Base-by-base conservation (phyloP, 2,113 vertebrate species). In the Myrmophylax atrothorax region DNA sequence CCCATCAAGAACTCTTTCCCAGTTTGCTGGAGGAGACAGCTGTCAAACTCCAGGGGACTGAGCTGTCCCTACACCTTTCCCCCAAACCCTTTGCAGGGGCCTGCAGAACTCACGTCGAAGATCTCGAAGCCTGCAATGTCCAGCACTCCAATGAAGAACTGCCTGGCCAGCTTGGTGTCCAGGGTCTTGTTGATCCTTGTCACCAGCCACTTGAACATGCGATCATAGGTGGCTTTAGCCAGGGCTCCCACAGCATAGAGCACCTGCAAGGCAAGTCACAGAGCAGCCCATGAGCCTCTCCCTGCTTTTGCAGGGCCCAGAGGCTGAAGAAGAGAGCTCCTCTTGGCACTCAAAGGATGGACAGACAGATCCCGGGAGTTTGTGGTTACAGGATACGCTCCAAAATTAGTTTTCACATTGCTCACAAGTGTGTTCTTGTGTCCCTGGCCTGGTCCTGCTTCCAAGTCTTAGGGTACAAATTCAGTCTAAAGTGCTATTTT, bases 111-210 rank as follows among this genome's bases (percentile, higher is more conserved):
- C 96, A 99, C 99, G 1, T 99, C 99, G 94, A 99, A 99, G 96
- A 99, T 99, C 97, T 99, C 99, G 63, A 99, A 99, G 62, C 99
- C 99, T 33, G 99, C 99, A 7, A 99, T 99, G 97, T 99, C 99
- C 97, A 99, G 97, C 37, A 99, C 99, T 62, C 99, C 99, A 3
- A 99, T 99, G 98, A 99, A 99, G 98, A 98, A 99, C 98, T 99
- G 99, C 35, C 99, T 98, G 84, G 99, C 98, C 93, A 99, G 97
- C 67, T 98, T 98, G 44, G 99, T 99, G 97, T 99, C 99, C 90
- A 99, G 96, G 8, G 99, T 99, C 97, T 96, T 99, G 97, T 99
- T 99, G 97, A 99, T 99, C 35, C 99, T 98, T 22, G 98, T 94
- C 85, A 99, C 99, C 67, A 99, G 93, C 99, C 99, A 99, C 90